Evolutionary conservation across 2,797 vertebrate genomes (phyloP), one percentile per base, ranked within the genome.

Genomic region (Microchirus variegatus): DNA sequence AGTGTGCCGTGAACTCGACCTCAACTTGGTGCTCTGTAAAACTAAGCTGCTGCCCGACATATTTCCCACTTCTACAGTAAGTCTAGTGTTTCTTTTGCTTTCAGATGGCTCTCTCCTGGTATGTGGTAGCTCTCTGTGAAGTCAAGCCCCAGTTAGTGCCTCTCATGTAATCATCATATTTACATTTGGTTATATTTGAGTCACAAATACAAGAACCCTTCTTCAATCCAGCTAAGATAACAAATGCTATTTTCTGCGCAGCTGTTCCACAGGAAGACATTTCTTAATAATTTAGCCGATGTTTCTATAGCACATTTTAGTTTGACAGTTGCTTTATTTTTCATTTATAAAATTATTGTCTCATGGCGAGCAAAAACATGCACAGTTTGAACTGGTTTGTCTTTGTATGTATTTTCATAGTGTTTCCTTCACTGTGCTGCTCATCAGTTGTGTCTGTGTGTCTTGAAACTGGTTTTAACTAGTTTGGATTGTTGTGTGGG

Each of bases 91-190:
- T 78, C 78, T 60, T 70, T n/a, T 53, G 63, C 75, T 61, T 59
- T 70, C 56, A 79, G 56, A 74, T 84, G 80, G 71, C 73, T 44
- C 59, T 69, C 0, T 41, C 59, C 52, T 82, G 76, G 74, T 81
- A 81, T 83, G 81, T 82, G 77, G 63, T 75, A 67, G 77, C 65
- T 68, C 61, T 52, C 66, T 79, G 75, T 73, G 78, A 83, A 74
- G 62, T 36, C 50, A 2, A 60, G 67, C 55, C 56, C 61, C 51
- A 44, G 44, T 61, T 56, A 57, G 65, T 66, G 67, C 77, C 63
- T 82, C 70, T 61, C 31, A 9, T 59, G 55, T 59, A 53, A 59
- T 63, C 53, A 47, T 45, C 8, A 2, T 67, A 64, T 68, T 68
- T 44, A 48, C 72, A 50, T 70, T 43, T 7, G 11, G 41, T 37